Evolutionary conservation across 1,140 invertebrate genomes (phyloP).

Genomic region (Hyposmocoma kahamanoa): DNA sequence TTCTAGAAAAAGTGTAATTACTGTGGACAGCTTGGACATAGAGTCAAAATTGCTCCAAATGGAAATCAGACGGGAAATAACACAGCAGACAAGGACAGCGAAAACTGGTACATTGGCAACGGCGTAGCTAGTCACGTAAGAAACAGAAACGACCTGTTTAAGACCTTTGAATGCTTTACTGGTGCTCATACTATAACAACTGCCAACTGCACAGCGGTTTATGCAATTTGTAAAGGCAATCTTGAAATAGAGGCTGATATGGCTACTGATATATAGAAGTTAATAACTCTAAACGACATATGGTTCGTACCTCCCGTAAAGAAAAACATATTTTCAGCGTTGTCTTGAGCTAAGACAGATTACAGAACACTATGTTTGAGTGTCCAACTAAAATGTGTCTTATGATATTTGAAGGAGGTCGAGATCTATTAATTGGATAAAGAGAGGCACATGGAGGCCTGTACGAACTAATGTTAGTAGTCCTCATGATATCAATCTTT

Average conservation of each 20-base stretch:
- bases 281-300: too few species aligned
- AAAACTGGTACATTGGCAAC: slow-evolving; percentile 11
- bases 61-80: not conserved
- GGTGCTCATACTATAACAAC: slow-evolving; percentile 9
- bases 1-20: not conserved
- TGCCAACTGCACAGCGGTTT: slow-evolving; percentile 4
- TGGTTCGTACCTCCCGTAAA: too few species aligned
- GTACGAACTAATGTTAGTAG: not conserved
- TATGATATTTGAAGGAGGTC: too few species aligned
- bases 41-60: slow-evolving; percentile 1
- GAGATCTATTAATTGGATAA: not conserved
- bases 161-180: slow-evolving; percentile 4
- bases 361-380: too few species aligned
- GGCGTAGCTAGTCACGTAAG: slow-evolving; percentile 12
- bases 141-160: not conserved
- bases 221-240: not conserved
- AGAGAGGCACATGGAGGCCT: not conserved
- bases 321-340: too few species aligned
- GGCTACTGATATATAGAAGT: too few species aligned
- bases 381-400: too few species aligned
- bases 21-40: not conserved
- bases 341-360: too few species aligned
- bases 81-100: not conserved
- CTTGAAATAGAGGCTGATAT: too few species aligned
- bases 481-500: not conserved